Percentiles rank a stretch among this genome's conserved stretches.
Evolutionary conservation across 1,140 invertebrate genomes (phyloP).

Genomic region (Brachystomella parvula): DNA sequence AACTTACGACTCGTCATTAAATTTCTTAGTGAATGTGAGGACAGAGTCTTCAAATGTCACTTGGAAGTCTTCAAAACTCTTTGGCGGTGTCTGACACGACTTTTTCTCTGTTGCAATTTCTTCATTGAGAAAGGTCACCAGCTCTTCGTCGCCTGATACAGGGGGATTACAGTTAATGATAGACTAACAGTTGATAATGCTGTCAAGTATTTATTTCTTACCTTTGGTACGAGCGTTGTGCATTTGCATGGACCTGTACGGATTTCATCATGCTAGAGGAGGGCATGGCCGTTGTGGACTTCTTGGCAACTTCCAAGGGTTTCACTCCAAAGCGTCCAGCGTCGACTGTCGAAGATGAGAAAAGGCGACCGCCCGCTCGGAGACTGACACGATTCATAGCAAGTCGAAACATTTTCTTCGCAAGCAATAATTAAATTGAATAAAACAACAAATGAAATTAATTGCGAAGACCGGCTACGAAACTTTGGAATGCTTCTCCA

Average conservation of each 20-base stretch:
- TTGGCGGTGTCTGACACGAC: conserved; percentile 64
- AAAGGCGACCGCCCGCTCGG: neutral
- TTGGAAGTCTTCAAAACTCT: conserved; percentile 68
- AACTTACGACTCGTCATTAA: conserved; percentile 65
- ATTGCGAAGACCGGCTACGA: no score
- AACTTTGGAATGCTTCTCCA: no score
- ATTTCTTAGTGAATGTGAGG: conserved; percentile 63
- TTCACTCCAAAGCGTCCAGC: neutral
- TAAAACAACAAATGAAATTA: no score
- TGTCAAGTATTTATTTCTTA: neutral
- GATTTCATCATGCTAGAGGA: conserved; percentile 3
- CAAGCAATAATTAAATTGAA: no score
- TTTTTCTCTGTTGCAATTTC: conserved; percentile 82
- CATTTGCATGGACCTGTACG: neutral
- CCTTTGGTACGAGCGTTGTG: neutral
- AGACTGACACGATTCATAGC: neutral
- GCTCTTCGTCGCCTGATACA: conserved; percentile 78
- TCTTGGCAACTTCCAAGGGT: neutral
- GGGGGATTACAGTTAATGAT: neutral
- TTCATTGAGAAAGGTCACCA: conserved; percentile 76
- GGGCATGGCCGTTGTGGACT: neutral
- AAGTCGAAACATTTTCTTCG: neutral
- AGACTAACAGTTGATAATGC: neutral
- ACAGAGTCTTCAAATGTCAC: conserved; percentile 67
- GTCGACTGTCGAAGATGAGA: neutral